Conservation (phyloP, 1,140 invertebrate species). For the Rhagoletis pomonella region DNA sequence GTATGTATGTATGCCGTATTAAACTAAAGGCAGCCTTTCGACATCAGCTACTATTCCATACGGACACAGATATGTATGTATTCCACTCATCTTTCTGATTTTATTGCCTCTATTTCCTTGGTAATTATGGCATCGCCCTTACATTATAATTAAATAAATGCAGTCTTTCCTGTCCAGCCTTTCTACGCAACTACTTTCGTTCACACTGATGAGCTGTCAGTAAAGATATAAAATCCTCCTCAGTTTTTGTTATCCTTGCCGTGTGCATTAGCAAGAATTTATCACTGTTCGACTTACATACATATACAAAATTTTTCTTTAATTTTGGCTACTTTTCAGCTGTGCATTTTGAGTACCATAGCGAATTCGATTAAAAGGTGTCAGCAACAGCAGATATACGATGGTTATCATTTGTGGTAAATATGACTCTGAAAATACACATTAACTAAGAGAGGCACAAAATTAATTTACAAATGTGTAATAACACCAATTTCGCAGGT, state of each 20-base stretch:
- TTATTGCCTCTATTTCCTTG: background rate
- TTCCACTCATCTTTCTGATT: too few relatives aligned
- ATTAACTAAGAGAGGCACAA: too few relatives aligned
- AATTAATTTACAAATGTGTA: too few relatives aligned
- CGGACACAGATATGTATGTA: too few relatives aligned
- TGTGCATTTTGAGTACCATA: background rate
- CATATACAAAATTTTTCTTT: too few relatives aligned
- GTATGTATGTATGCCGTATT: too few relatives aligned
- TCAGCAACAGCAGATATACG: background rate
- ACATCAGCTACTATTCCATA: too few relatives aligned
- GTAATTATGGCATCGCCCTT: background rate
- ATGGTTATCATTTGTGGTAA: background rate
- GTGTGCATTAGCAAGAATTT: background rate
- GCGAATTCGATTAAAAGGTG: background rate
- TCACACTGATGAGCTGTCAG: constrained; percentile 4
- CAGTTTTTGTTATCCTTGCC: background rate
- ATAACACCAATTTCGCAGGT: too few relatives aligned
- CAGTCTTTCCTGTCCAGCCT: too few relatives aligned
- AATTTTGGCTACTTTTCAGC: background rate
- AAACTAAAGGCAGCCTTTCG: too few relatives aligned
- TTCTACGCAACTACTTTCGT: too few relatives aligned
- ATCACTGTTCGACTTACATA: background rate
- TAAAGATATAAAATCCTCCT: background rate
- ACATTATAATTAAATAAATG: background rate
- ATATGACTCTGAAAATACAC: too few relatives aligned